phyloP scores from a whole-genome alignment of 2,797 vertebrate genomes.

The Tadarida brasiliensis region DNA sequence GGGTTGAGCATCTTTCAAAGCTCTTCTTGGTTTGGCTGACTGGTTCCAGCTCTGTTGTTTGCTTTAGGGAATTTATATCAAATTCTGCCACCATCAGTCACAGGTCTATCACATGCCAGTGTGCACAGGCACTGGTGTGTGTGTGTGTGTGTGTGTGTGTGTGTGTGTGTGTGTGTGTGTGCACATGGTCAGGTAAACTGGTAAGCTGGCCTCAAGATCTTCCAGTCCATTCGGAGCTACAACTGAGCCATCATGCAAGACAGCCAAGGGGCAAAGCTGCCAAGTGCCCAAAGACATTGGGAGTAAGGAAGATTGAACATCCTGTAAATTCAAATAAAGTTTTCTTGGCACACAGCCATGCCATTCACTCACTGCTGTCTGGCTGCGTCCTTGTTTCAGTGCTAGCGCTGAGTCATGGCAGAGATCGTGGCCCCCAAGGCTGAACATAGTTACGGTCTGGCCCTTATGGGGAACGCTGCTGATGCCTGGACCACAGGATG shows the following conservation, averaged over 20 bases:
- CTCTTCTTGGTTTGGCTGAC: not conserved
- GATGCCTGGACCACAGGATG: not conserved
- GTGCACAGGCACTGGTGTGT: not conserved
- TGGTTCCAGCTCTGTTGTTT: slow-evolving; percentile 7
- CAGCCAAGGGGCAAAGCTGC: not conserved
- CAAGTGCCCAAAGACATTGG: not conserved
- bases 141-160: not conserved
- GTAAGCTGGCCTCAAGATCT: not conserved
- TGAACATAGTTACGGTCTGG: not conserved
- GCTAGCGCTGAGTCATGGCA: not conserved
- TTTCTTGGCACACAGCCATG: not conserved
- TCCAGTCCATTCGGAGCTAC: not conserved
- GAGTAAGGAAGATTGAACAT: not conserved
- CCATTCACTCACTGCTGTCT: not conserved
- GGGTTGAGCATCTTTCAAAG: not conserved
- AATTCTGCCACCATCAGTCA: not conserved
- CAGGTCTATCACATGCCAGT: not conserved
- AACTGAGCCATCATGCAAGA: not conserved
- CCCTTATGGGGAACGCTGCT: not conserved
- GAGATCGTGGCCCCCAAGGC: not conserved
- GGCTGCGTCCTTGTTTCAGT: not conserved
- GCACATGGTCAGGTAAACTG: not conserved
- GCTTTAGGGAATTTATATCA: not conserved
- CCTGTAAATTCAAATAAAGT: not conserved
- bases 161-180: too few species aligned